A percentile compares a stretch with the other conserved stretches of the same genome.
These are phyloP conservation scores for Baryphthengus martii DNA, from an alignment of 2,113 vertebrate genomes.

Conservation along the genomic window DNA sequence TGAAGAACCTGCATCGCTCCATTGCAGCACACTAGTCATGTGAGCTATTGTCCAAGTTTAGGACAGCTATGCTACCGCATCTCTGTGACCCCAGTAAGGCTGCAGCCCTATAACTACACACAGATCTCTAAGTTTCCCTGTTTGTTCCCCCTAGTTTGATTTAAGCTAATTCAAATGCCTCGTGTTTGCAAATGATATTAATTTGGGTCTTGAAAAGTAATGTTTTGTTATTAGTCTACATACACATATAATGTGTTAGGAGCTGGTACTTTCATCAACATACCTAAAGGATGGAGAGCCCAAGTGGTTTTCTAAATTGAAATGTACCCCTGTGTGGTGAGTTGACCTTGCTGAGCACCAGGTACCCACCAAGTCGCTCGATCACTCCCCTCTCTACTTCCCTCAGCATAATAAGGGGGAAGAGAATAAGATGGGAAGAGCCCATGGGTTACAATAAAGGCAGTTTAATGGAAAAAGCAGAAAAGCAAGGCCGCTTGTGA, in stretches of 20 bases:
- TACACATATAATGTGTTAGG: background rate
- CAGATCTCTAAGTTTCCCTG: background rate
- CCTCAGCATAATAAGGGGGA: too few relatives aligned
- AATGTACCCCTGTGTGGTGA: background rate
- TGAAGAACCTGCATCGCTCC: background rate
- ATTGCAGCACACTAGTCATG: background rate
- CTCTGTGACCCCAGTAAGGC: background rate
- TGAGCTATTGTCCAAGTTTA: background rate
- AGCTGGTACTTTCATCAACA: background rate
- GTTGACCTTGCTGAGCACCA: too few relatives aligned
- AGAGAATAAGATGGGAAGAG: too few relatives aligned
- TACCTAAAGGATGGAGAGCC: background rate
- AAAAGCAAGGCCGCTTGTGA: too few relatives aligned
- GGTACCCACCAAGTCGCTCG: too few relatives aligned
- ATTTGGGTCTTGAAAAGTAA: background rate
- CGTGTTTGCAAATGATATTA: background rate
- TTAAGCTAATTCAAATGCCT: background rate
- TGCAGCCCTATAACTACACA: background rate
- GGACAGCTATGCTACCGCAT: background rate
- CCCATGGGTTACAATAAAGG: too few relatives aligned
- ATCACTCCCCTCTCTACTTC: too few relatives aligned
- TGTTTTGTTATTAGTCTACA: background rate
- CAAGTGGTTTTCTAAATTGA: background rate
- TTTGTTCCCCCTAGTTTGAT: background rate
- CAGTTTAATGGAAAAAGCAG: too few relatives aligned